Evolutionary conservation across 2,888 invertebrate genomes (phyloP).

Genomic region (Pyrrhosoma nymphula): DNA sequence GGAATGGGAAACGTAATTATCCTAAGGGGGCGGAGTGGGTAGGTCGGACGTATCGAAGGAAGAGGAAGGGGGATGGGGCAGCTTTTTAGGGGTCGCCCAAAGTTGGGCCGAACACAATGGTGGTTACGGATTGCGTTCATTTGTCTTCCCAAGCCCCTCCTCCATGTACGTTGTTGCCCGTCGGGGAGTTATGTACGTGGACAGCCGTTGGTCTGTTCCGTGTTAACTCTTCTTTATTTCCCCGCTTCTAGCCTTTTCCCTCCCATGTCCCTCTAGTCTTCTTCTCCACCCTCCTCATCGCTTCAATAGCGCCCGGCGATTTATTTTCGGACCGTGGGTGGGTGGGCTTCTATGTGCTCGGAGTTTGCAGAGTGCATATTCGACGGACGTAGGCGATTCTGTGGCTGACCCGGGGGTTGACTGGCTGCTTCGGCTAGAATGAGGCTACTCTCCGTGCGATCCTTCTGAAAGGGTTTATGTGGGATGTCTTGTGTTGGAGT

Average conservation of each 20-base stretch:
- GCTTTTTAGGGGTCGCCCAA: background rate
- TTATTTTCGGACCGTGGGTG: background rate
- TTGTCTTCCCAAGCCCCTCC: background rate
- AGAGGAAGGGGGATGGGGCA: background rate
- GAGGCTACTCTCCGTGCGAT: background rate
- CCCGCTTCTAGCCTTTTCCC: background rate
- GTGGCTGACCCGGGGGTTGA: background rate
- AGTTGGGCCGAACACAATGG: background rate
- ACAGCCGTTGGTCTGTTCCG: background rate
- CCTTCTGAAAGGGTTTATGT: background rate
- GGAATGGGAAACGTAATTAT: constrained; percentile 21
- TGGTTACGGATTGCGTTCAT: constrained; percentile 19
- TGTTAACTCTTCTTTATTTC: background rate
- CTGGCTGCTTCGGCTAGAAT: background rate
- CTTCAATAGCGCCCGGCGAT: background rate
- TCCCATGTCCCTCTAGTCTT: background rate
- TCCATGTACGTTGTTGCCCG: background rate
- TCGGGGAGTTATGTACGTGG: background rate
- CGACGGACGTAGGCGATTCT: background rate
- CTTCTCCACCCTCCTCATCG: background rate
- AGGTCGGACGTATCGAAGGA: background rate
- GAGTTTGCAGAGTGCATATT: background rate
- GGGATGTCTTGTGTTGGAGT: background rate
- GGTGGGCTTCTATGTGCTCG: background rate
- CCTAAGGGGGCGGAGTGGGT: background rate